phyloP scores from a whole-genome alignment of 2,113 vertebrate species.

The Lophius piscatorius region DNA sequence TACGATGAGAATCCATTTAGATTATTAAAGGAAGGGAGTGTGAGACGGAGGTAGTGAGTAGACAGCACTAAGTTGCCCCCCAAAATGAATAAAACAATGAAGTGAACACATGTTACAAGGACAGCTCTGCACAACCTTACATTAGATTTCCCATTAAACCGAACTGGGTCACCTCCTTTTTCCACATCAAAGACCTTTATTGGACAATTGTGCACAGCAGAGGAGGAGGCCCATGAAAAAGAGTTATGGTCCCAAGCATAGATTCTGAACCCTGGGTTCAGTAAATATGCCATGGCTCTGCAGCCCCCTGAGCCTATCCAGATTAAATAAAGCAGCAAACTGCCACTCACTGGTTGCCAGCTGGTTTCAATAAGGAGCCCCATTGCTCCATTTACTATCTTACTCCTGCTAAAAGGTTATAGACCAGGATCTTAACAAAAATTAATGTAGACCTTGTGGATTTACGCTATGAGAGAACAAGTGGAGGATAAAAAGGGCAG shows the following conservation, averaged over 20 bases:
- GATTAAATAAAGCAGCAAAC: conserved; percentile 76
- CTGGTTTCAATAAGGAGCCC: conserved; percentile 80
- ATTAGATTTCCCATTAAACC: conserved; percentile 68
- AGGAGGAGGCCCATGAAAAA: conserved; percentile 70
- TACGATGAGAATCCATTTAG: conserved; percentile 42
- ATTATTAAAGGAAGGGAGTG: conserved; percentile 23
- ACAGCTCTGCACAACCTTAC: conserved; percentile 51
- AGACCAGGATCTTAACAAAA: conserved; percentile 33
- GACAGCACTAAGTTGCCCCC: conserved; percentile 42
- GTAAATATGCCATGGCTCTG: conserved; percentile 45
- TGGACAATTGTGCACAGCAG: conserved; percentile 60
- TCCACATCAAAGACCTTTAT: conserved; percentile 76
- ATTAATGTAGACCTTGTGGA: conserved; percentile 50
- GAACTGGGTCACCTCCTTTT: conserved; percentile 25
- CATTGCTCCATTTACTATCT: conserved; percentile 54
- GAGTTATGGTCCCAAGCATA: conserved; percentile 61
- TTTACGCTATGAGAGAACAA: conserved; percentile 52
- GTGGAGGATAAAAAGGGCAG: conserved; percentile 32
- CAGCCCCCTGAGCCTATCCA: conserved; percentile 56
- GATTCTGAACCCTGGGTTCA: conserved; percentile 70
- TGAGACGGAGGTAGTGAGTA: conserved; percentile 11
- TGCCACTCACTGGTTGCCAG: conserved; percentile 64
- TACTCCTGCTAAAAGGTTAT: conserved; percentile 58
- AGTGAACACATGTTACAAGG: conserved; percentile 52
- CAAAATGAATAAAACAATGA: conserved; percentile 58